Percentiles rank a stretch among this genome's conserved stretches.
Conservation (phyloP, 1,140 invertebrate genomes). For the Archegozetes longisetosus region DNA sequence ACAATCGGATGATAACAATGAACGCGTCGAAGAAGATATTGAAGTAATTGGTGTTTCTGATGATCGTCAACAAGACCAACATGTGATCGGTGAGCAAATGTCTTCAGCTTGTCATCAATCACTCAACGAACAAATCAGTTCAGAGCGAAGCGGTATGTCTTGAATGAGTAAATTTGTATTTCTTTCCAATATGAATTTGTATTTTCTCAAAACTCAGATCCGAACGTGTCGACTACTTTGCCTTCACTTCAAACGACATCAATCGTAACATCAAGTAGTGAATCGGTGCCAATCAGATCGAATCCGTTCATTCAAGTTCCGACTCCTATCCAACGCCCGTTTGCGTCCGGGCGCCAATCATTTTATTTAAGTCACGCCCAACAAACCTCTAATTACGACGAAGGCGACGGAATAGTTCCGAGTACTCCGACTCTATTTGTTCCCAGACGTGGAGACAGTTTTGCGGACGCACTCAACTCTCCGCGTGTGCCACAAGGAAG, state of each 20-base stretch:
- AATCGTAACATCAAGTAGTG: too few relatives aligned
- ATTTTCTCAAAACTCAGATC: not conserved
- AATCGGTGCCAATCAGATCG: too few relatives aligned
- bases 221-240: not conserved
- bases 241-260: not conserved
- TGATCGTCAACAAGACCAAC: not conserved
- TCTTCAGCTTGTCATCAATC: too few relatives aligned
- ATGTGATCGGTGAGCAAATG: not conserved
- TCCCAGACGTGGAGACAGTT: constrained; percentile 50
- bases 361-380: not conserved
- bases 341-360: not conserved
- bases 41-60: not conserved
- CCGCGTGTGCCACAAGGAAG: constrained; percentile 49
- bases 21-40: not conserved
- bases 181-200: not conserved
- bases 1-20: not conserved
- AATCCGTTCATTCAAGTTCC: not conserved
- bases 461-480: constrained; percentile 79
- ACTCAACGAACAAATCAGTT: not conserved
- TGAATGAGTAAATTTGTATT: not conserved
- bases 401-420: constrained; percentile 10
- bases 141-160: not conserved
- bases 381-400: not conserved
- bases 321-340: not conserved
- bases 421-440: constrained; percentile 10